A percentile compares a stretch with the other conserved stretches of the same genome.
Evolutionary conservation across 2,888 invertebrate species (phyloP).

Genomic region (Drosophila meridiana): DNA sequence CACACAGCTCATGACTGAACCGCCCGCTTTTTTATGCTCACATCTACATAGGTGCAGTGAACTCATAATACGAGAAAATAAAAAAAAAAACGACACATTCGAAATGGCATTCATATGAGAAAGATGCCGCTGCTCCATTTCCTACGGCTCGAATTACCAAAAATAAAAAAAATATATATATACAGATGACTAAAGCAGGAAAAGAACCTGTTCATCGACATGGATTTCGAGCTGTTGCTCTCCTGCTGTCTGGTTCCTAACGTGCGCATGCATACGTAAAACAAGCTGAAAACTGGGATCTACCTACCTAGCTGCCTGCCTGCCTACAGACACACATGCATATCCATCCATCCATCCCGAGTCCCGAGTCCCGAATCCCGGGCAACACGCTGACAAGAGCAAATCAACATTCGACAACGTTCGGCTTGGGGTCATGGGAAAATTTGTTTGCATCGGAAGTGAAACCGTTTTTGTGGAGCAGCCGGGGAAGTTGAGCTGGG

Average conservation of each 20-base stretch:
- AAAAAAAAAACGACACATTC: constrained; percentile 48
- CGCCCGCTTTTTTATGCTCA: constrained; percentile 31
- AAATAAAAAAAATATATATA: constrained; percentile 26
- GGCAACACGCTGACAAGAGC: constrained; percentile 63
- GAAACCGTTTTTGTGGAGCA: constrained; percentile 61
- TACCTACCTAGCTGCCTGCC: constrained; percentile 33
- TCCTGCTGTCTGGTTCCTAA: constrained; percentile 27
- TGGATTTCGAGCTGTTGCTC: constrained; percentile 32
- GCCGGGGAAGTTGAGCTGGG: constrained; percentile 2
- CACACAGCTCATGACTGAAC: constrained; percentile 36
- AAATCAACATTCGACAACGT: constrained; percentile 58
- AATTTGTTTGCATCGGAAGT: constrained; percentile 71
- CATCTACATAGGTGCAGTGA: constrained; percentile 61
- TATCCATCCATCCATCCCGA: constrained; percentile 13
- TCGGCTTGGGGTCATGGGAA: constrained; percentile 72
- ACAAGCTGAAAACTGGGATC: constrained; percentile 49
- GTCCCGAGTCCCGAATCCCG: neutral
- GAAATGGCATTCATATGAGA: constrained; percentile 66
- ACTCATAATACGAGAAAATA: constrained; percentile 53
- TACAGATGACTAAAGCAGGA: constrained; percentile 54
- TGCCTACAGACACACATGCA: constrained; percentile 31
- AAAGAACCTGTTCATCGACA: constrained; percentile 71
- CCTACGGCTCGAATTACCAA: constrained; percentile 72
- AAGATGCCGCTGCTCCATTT: constrained; percentile 69
- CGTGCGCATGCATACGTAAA: constrained; percentile 61